Percentiles rank a stretch among this genome's conserved stretches.
Conservation (phyloP, 1,140 invertebrate genomes). For the Anoplolepis gracilipes region DNA sequence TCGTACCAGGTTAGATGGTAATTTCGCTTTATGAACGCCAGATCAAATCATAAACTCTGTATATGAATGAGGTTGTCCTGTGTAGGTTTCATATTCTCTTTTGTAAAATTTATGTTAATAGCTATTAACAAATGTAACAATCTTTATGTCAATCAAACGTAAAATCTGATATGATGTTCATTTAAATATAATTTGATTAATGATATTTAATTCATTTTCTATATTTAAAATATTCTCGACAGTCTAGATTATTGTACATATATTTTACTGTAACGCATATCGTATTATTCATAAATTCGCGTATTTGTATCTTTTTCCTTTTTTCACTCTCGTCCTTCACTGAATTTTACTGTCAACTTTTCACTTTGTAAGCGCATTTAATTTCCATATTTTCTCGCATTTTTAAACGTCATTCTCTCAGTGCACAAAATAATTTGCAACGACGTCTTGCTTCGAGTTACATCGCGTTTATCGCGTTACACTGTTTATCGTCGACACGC, state of each 20-base stretch:
- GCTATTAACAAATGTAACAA: not conserved
- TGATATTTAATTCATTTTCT: not conserved
- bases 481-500: slow-evolving; percentile 13
- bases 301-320: not conserved
- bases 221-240: not conserved
- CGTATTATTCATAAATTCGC: not conserved
- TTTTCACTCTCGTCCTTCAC: not conserved
- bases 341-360: slow-evolving; percentile 17
- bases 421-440: slow-evolving; percentile 26
- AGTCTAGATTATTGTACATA: not conserved
- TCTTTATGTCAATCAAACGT: not conserved
- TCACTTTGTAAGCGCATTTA: not conserved
- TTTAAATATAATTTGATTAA: not conserved
- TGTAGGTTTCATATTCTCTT: slow-evolving; percentile 9
- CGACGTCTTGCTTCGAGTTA: slow-evolving; percentile 5
- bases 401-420: slow-evolving; percentile 10
- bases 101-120: slow-evolving; percentile 5
- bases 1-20: slow-evolving; percentile 12
- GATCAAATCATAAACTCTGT: slow-evolving; percentile 47
- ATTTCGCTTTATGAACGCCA: slow-evolving; percentile 39
- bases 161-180: not conserved
- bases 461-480: slow-evolving; percentile 36
- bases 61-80: not conserved
- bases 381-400: not conserved
- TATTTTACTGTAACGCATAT: not conserved